Percentiles rank a stretch among this genome's conserved stretches.
These are phyloP conservation scores for Zoanthus gigantus DNA, from an alignment of 92 coral and sea anemone genomes.

Conservation along the genomic window DNA sequence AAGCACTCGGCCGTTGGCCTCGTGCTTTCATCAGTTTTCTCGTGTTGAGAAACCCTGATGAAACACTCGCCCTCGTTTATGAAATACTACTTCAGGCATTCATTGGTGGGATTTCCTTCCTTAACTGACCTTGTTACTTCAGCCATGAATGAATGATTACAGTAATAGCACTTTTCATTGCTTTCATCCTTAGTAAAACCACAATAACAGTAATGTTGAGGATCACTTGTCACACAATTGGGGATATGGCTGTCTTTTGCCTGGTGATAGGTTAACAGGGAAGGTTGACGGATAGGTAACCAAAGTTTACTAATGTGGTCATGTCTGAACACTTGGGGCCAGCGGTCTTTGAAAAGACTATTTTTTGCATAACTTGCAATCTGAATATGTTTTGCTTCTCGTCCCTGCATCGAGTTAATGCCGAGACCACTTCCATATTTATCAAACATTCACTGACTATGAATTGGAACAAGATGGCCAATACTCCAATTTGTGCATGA, in stretches of 20 bases:
- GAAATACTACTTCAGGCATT: background rate
- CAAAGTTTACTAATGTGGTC: slow-evolving; percentile 71
- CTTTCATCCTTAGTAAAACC: slow-evolving; percentile 58
- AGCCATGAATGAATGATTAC: slow-evolving; percentile 57
- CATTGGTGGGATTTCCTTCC: slow-evolving; percentile 44
- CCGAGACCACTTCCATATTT: slow-evolving; percentile 60
- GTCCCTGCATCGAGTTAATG: slow-evolving; percentile 70
- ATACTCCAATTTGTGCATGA: slow-evolving; percentile 67
- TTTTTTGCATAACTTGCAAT: slow-evolving; percentile 36
- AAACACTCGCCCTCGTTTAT: too few species aligned
- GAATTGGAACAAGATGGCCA: slow-evolving; percentile 60
- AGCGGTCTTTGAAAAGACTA: slow-evolving; percentile 23
- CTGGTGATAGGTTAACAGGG: slow-evolving; percentile 56
- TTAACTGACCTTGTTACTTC: slow-evolving; percentile 56
- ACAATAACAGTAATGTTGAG: slow-evolving; percentile 61
- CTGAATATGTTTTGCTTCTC: slow-evolving; percentile 65
- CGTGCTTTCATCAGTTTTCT: too few species aligned
- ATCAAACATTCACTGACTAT: slow-evolving; percentile 50
- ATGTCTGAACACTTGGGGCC: slow-evolving; percentile 63
- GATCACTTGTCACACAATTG: slow-evolving; percentile 40
- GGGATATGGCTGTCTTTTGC: slow-evolving; percentile 63
- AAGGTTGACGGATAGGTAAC: slow-evolving; percentile 60
- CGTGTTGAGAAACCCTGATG: too few species aligned
- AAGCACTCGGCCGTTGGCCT: too few species aligned
- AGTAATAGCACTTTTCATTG: slow-evolving; percentile 50